These are phyloP conservation scores for Pseudopodoces humilis DNA, from an alignment of 2,113 vertebrate genomes.

Conservation along the genomic window DNA sequence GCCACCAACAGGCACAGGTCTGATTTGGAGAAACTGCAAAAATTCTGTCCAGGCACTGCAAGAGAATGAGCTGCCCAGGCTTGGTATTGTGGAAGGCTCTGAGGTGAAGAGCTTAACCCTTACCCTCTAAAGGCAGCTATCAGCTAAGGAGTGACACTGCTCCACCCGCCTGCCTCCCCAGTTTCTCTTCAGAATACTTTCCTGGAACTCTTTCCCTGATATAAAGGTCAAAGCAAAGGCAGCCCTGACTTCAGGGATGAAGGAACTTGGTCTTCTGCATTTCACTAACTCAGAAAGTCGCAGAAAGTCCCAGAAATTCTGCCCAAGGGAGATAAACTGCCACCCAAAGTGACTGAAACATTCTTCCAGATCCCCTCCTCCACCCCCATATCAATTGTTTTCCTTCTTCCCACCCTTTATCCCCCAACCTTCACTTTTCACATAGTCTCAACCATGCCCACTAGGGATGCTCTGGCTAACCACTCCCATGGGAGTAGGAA, in stretches of 20 bases:
- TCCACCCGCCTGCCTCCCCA: rapidly evolving
- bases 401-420: not conserved
- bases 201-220: not conserved
- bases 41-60: not conserved
- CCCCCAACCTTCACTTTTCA: not conserved
- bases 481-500: not conserved
- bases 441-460: not conserved
- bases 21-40: not conserved
- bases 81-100: not conserved
- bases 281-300: not conserved
- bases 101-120: not conserved
- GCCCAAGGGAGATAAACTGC: not conserved
- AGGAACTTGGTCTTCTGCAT: not conserved
- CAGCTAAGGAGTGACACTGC: not conserved
- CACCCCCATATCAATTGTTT: not conserved
- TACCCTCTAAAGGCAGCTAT: not conserved
- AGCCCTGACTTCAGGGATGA: not conserved
- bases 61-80: not conserved
- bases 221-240: not conserved
- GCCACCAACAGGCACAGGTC: not conserved
- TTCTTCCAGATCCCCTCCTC: not conserved
- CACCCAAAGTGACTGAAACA: not conserved
- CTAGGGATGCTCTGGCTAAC: not conserved
- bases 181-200: not conserved
- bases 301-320: not conserved